Base-by-base conservation (phyloP, 2,113 vertebrate genomes). In the Syngnathus typhle region DNA sequence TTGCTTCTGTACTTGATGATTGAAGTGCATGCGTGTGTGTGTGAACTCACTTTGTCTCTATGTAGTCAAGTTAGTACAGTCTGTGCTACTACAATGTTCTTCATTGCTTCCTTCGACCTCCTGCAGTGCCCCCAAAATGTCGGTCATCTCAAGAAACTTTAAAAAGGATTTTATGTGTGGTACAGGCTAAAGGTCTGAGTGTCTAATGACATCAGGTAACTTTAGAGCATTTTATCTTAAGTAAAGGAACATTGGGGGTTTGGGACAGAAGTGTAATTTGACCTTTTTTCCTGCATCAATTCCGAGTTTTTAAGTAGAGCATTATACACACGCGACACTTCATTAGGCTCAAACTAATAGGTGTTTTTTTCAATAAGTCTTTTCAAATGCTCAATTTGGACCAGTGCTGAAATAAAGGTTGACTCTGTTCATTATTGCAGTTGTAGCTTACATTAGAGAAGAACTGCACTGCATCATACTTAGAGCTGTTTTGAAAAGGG, bases 11-110 rank as follows among this genome's bases (percentile, higher is more conserved):
- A 32, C 13, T 18, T 16, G 23, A 58, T 58, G 55, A 32, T 36
- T n/a, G 19, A n/a, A 18, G 41, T 36, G 51, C n/a, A 2, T 36
- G 2, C 9, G 41, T 36, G 7, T 43, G 46, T 27, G 6, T 65
- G 39, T 49, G 41, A 59, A 27, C 93, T 93, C 77, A 96, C 94
- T 88, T 90, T 65, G 36, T 87, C 88, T 71, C 86, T 88, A 73
- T 91, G 84, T 60, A 95, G 90, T 92, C 94, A 94, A 23, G 89
- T 84, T 12, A 91, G 75, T 69, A 96, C 87, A 61, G 90, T 86
- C 21, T 87, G 37, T 18, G 89, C 92, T 79, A 93, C 41, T 92
- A 71, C 60, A 94, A 60, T 82, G 90, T 63, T 94, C 91, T 72
- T 91, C 84, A 46, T 91, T 85, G 56, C 88, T 86, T 43, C 79